Conservation (phyloP, 1,140 invertebrate species). For the Gonatopus flavifemur region DNA sequence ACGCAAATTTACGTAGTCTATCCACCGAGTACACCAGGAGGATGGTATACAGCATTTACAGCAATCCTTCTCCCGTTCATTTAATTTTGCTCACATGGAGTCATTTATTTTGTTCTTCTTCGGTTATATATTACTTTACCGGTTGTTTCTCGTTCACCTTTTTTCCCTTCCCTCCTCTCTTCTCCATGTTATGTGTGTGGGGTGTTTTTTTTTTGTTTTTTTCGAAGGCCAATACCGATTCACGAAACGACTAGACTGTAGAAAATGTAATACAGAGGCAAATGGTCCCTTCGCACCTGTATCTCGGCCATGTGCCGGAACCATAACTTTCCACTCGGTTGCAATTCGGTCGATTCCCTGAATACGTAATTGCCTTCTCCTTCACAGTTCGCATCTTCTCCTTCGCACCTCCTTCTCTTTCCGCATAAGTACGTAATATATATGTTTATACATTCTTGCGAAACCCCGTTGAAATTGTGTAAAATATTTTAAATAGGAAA, state of each 20-base stretch:
- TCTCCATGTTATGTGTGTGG: too few relatives aligned
- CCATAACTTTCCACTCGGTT: conserved; percentile 32
- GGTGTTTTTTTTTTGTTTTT: neutral
- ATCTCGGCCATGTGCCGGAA: conserved; percentile 25
- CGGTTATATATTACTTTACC: neutral
- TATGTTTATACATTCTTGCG: too few relatives aligned
- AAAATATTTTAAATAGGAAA: too few relatives aligned
- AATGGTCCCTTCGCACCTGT: conserved; percentile 26
- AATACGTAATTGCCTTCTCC: conserved; percentile 36
- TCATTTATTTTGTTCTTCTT: conserved; percentile 22
- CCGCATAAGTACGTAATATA: too few relatives aligned
- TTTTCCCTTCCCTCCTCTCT: neutral
- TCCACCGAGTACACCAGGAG: too few relatives aligned
- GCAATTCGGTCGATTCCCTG: conserved; percentile 36
- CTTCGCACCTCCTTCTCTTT: neutral
- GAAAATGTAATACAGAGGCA: conserved; percentile 21
- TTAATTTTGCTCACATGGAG: conserved; percentile 30
- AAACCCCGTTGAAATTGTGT: too few relatives aligned
- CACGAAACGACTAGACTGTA: too few relatives aligned
- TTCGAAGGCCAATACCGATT: conserved; percentile 6
- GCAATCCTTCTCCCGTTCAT: conserved; percentile 30
- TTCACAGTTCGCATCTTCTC: neutral
- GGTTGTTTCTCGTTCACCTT: neutral
- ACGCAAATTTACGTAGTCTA: conserved; percentile 6
- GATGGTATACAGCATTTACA: too few relatives aligned